Evolutionary conservation across 2,797 vertebrate genomes (phyloP).

Genomic region (Amblyopsis hoosieri): DNA sequence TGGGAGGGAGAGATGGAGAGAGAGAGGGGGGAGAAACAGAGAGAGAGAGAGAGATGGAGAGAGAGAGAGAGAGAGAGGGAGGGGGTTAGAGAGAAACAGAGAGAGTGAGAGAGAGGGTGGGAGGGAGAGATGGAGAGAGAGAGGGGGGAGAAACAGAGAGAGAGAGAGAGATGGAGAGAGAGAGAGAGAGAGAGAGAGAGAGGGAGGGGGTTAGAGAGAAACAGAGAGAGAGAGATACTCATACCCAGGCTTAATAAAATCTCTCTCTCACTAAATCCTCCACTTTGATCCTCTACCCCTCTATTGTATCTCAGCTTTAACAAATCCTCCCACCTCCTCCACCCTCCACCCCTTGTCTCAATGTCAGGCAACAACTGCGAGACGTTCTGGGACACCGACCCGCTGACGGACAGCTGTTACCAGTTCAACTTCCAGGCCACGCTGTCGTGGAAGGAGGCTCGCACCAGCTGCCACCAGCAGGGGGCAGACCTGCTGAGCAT

Average conservation of each 20-base stretch:
- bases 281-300: no score
- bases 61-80: neutral
- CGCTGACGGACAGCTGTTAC: constrained; percentile 95
- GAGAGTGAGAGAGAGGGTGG: constrained; percentile 80
- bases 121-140: neutral
- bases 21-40: no score
- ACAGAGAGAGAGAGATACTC: no score
- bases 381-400: constrained; percentile 96
- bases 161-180: neutral
- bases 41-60: neutral
- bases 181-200: neutral
- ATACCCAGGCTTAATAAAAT: no score
- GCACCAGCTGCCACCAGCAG: constrained; percentile 95
- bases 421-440: constrained; percentile 98
- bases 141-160: no score
- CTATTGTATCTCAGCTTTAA: no score
- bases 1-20: neutral
- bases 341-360: constrained; percentile 5
- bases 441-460: constrained; percentile 92
- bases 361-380: constrained; percentile 87
- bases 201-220: neutral
- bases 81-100: no score
- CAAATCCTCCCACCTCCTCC: neutral
- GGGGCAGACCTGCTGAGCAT: constrained; percentile 94
- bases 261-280: no score